Base-by-base conservation (phyloP, 2,888 invertebrate genomes). In the Baccha elongata region DNA sequence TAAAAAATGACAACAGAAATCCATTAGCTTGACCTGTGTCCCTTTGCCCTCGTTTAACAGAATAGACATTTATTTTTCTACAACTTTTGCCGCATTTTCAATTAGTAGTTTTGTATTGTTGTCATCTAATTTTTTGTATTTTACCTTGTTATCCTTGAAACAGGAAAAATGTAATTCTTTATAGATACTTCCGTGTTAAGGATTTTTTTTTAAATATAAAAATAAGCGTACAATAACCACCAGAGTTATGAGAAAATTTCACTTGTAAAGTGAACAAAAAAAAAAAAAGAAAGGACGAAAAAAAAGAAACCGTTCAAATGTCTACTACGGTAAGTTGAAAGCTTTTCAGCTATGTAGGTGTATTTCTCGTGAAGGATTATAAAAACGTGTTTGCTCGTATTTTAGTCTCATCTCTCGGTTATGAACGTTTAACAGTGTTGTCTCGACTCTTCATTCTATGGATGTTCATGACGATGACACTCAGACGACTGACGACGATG, bases 401-500 rank as follows among this genome's bases (percentile, higher is more conserved):
- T 32, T 32, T 8, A 32, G 29, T 13, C 37, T 40, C 17, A 46
- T 35, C 21, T 37, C 17, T 19, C 48, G 23, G 46, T 17, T 32
- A 32, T 1, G 15, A 8, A 2, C 2, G 35, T 1, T 15, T 19
- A 7, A 29, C 53, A 46, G 44, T 55, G 32, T 46, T 62, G 46
- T 52, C 8, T 21, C 44, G 60, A 60, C 44, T 75, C 21, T 52
- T 67, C 29, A 40, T 40, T 58, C 58, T 29, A 29, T 21, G 40
- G 42, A 44, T 71, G 19, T 17, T 35, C 52, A 35, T 48, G 55
- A 65, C 40, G 37, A 58, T 11, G 58, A 35, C 67, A 67, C 58
- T 74, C 23, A 40, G 7, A n/a, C 44, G 32, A 21, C 5, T n/a
- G 37, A 44, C 26, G 37, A n/a, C n/a, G 13, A 8, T 13, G 37